Conservation (phyloP, 1,140 invertebrate species). For the Drosophila subpulchrella region DNA sequence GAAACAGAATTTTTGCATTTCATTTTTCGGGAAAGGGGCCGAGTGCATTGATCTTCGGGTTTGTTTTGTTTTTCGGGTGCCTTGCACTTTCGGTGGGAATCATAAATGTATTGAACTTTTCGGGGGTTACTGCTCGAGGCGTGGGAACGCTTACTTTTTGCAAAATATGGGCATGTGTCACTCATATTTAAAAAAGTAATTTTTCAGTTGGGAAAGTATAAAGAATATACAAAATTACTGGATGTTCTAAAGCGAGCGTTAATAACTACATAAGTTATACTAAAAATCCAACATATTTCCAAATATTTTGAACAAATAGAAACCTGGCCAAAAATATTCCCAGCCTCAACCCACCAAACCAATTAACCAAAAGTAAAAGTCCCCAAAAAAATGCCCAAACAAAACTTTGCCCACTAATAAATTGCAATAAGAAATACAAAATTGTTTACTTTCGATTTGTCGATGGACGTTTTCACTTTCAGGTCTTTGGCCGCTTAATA, state of each 20-base stretch:
- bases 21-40: not conserved
- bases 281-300: not conserved
- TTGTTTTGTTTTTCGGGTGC: conserved; percentile 22
- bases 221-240: no score
- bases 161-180: not conserved
- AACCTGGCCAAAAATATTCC: not conserved
- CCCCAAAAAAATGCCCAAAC: not conserved
- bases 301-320: not conserved
- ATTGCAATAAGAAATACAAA: conserved; percentile 35
- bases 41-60: conserved; percentile 52
- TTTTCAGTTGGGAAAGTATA: no score
- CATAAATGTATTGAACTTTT: conserved; percentile 24
- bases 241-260: no score
- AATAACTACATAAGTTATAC: no score
- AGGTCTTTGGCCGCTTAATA: conserved; percentile 73
- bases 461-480: conserved; percentile 69
- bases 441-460: conserved; percentile 58
- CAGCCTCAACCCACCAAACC: not conserved
- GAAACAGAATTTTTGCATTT: conserved; percentile 9
- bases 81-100: conserved; percentile 38
- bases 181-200: not conserved
- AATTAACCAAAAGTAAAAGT: conserved; percentile 43
- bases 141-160: conserved; percentile 43
- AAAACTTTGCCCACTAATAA: conserved; percentile 26
- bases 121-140: conserved; percentile 37